phyloP scores from a whole-genome alignment of 2,888 invertebrate species.

The Caenorhabditis sinica region DNA sequence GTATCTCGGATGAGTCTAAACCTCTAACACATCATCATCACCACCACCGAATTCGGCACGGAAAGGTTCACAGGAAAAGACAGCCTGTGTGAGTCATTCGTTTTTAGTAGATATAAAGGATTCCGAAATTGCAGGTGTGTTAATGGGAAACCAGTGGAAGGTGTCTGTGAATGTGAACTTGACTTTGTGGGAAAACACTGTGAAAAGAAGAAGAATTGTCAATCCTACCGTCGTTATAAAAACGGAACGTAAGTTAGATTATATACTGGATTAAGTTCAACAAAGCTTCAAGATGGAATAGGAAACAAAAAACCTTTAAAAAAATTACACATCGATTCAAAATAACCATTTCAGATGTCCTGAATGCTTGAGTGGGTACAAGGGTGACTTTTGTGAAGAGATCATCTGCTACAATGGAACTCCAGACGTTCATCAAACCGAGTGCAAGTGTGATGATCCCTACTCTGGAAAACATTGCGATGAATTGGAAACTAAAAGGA shows the following conservation, averaged over 20 bases:
- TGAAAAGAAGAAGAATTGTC: conserved; percentile 76
- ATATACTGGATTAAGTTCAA: neutral
- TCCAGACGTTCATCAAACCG: conserved; percentile 55
- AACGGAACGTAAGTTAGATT: conserved; percentile 78
- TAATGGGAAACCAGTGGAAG: conserved; percentile 75
- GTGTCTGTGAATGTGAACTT: conserved; percentile 76
- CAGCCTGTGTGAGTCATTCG: conserved; percentile 49
- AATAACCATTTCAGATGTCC: conserved; percentile 66
- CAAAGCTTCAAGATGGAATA: too few species aligned
- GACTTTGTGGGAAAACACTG: conserved; percentile 80
- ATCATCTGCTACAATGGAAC: conserved; percentile 78
- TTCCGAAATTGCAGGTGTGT: conserved; percentile 74
- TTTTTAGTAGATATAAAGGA: neutral
- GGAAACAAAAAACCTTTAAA: too few species aligned
- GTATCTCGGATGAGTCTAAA: conserved; percentile 7
- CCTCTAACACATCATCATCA: conserved; percentile 38
- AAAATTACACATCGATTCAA: too few species aligned
- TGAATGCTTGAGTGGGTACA: conserved; percentile 73
- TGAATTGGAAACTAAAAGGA: conserved; percentile 63
- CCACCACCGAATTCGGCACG: conserved; percentile 36
- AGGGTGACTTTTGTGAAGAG: conserved; percentile 76
- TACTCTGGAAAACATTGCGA: conserved; percentile 71
- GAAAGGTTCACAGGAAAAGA: conserved; percentile 42
- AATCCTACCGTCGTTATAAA: conserved; percentile 67
- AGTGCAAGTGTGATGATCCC: conserved; percentile 70